Conservation (phyloP, 2,888 invertebrate genomes). For the Oligia strigilis region DNA sequence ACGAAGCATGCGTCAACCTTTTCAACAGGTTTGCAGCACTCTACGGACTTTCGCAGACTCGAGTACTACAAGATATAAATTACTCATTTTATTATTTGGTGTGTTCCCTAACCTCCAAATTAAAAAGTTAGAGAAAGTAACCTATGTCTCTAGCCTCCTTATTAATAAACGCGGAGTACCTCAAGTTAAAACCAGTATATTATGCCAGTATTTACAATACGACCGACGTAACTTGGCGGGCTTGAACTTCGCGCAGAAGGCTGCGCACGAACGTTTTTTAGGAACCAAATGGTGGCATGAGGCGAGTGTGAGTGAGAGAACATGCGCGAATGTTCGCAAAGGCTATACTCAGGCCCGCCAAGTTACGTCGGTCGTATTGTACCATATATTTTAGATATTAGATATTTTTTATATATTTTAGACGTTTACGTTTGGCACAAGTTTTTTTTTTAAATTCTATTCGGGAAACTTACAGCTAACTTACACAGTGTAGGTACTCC, state of each 20-base stretch:
- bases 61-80: slow-evolving; percentile 66
- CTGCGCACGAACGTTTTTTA: no score
- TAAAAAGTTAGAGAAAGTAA: background rate
- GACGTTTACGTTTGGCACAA: background rate
- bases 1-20: slow-evolving; percentile 71
- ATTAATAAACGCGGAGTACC: background rate
- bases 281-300: no score
- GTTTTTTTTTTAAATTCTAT: no score
- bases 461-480: no score
- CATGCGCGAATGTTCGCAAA: no score
- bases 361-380: no score
- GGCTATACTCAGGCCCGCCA: no score
- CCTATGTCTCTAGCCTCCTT: background rate
- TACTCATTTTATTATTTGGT: no score
- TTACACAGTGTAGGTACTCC: no score
- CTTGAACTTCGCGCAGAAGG: no score
- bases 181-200: background rate
- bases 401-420: background rate
- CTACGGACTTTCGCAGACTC: slow-evolving; percentile 64
- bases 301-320: no score
- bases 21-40: slow-evolving; percentile 63
- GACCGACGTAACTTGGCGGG: no score
- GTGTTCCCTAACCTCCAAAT: background rate
- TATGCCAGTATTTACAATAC: background rate
- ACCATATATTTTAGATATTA: background rate